These are phyloP conservation scores for Mixornis gularis DNA, from an alignment of 2,113 vertebrate species.

Conservation along the genomic window DNA sequence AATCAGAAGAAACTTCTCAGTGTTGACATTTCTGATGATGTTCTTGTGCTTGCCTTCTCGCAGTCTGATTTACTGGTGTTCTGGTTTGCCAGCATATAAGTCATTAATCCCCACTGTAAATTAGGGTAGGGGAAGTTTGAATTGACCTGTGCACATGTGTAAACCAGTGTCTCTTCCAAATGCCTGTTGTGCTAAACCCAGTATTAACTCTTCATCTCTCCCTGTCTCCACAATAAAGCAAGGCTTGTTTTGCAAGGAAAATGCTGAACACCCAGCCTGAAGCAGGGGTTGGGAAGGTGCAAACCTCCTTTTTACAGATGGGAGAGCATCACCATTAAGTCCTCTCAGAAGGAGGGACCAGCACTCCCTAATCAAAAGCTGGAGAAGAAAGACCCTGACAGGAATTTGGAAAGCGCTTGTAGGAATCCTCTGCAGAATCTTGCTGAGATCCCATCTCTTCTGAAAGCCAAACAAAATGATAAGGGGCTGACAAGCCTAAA, in stretches of 20 bases:
- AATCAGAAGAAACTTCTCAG: background rate
- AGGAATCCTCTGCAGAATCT: background rate
- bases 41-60: background rate
- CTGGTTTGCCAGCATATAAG: background rate
- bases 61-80: background rate
- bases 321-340: background rate
- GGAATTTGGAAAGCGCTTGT: background rate
- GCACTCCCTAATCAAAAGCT: background rate
- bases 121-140: background rate
- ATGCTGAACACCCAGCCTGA: background rate
- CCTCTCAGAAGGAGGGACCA: background rate
- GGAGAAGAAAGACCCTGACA: background rate
- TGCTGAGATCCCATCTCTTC: background rate
- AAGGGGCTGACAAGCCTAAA: constrained; percentile 15
- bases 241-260: background rate
- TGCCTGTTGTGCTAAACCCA: background rate
- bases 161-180: background rate
- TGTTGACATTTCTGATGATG: background rate
- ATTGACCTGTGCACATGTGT: background rate
- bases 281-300: background rate
- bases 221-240: background rate
- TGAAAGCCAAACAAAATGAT: background rate
- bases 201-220: background rate
- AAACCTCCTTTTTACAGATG: background rate
- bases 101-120: background rate